Base-by-base conservation (phyloP, 2,113 vertebrate genomes). In the Pungitius pungitius region DNA sequence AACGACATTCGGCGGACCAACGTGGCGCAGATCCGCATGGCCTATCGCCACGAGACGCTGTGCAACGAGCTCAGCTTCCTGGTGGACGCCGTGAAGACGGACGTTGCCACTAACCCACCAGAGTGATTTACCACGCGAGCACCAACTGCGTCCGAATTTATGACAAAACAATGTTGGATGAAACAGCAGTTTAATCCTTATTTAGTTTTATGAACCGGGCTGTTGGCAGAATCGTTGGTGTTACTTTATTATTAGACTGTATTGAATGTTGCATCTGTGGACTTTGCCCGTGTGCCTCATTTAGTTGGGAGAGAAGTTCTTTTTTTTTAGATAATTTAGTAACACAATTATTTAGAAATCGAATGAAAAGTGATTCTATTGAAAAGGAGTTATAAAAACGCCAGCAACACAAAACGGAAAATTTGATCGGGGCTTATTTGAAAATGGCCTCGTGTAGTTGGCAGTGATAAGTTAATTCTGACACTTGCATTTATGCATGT, bases 1-100 rank as follows among this genome's bases (percentile, higher is more conserved):
- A 99, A 99, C 9, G 96, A 99, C 82, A 99, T 99, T 76, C 94
- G 93, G 39, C 94, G 94, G 86, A 98, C 97, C 51, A 99, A 99
- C 1, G 98, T 99, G 59, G 96, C 98, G 2, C 97, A 99, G 84
- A 99, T 99, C 90, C 96, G 98, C 55, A 94, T 99, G 95, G 94
- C 97, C 35, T 99, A 95, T 92, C 95, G 97, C 57, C 90, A 97
- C 0, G 98, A 99, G 92, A 98, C 95, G 0, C 87, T 98, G 72
- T 95, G 97, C 88, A 98, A 99, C 11, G 97, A 99, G 90, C 96
- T 99, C 69, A 97, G 96, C 70, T 97, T 99, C 87, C 91, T 99
- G 33, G 94, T 96, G 56, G 96, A 98, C 1, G 97, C 95, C 3
- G 92, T 97, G 89, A 97, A 96, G 87, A 90, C 95, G 0, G 94